Evolutionary conservation across 2,797 vertebrate genomes (phyloP).

Genomic region (Pachyuromys duprasi): DNA sequence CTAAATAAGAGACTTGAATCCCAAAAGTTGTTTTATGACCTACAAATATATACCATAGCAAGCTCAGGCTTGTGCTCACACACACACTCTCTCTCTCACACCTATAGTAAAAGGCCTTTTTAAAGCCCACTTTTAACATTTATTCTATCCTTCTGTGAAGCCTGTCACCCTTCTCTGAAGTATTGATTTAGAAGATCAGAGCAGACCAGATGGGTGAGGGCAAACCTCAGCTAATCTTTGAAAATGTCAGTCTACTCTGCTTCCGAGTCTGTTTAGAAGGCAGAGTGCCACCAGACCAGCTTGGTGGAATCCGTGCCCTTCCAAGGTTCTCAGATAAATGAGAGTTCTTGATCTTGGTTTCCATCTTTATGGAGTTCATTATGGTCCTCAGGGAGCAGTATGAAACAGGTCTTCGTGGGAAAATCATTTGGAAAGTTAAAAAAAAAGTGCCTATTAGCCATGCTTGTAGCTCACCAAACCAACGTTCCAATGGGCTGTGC

Average conservation of each 20-base stretch:
- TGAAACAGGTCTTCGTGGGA: slow-evolving; percentile 21
- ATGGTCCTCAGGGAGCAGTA: neutral
- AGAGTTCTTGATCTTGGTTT: slow-evolving; percentile 18
- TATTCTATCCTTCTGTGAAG: neutral
- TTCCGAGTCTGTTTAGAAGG: neutral
- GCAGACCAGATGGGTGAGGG: neutral
- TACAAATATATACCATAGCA: neutral
- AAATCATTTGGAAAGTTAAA: neutral
- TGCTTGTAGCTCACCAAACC: neutral
- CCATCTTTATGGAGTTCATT: neutral
- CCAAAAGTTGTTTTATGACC: neutral
- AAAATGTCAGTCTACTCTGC: neutral
- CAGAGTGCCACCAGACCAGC: neutral
- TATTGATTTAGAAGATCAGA: neutral
- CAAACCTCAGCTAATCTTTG: neutral
- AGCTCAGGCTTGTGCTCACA: neutral
- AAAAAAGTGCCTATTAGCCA: neutral
- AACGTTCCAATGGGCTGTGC: neutral
- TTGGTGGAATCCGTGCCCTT: neutral
- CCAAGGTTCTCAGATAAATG: slow-evolving; percentile 49
- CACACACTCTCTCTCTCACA: neutral
- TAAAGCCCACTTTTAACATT: neutral
- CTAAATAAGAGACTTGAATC: neutral
- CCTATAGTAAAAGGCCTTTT: neutral
- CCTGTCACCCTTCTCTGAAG: neutral